These are phyloP conservation scores for Hephaestus fuliginosus DNA, from an alignment of 2,797 vertebrate genomes.

Conservation along the genomic window DNA sequence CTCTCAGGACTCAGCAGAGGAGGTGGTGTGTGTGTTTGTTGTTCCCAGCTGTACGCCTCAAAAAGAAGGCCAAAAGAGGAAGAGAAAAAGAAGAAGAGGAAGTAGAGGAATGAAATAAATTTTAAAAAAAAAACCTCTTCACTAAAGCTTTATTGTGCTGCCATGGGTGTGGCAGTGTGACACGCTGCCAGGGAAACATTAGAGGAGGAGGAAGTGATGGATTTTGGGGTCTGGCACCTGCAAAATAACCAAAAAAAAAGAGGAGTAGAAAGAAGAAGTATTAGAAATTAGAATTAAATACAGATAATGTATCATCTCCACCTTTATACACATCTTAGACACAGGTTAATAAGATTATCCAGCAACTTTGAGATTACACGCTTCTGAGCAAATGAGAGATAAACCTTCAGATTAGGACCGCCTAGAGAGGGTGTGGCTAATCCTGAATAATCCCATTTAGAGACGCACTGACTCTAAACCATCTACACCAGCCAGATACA, in stretches of 20 bases:
- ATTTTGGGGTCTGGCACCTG: conserved; percentile 92
- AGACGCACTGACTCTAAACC: conserved; percentile 53
- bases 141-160: conserved; percentile 72
- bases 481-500: conserved; percentile 31
- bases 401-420: conserved; percentile 57
- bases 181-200: conserved; percentile 84
- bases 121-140: conserved; percentile 24
- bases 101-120: conserved; percentile 50
- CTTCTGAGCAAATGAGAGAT: conserved; percentile 41
- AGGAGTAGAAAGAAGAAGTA: background rate
- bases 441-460: conserved; percentile 72
- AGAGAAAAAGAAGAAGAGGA: conserved; percentile 23
- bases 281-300: conserved; percentile 4
- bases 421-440: conserved; percentile 62
- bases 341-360: conserved; percentile 55
- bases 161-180: conserved; percentile 74
- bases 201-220: conserved; percentile 88
- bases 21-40: conserved; percentile 24
- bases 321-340: background rate
- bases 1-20: conserved; percentile 29
- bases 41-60: conserved; percentile 37
- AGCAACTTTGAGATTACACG: conserved; percentile 43
- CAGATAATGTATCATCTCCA: background rate
- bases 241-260: conserved; percentile 16
- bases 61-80: conserved; percentile 20